Evolutionary conservation across 2,113 vertebrate species (phyloP).

Genomic region (Salvelinus namaycush): DNA sequence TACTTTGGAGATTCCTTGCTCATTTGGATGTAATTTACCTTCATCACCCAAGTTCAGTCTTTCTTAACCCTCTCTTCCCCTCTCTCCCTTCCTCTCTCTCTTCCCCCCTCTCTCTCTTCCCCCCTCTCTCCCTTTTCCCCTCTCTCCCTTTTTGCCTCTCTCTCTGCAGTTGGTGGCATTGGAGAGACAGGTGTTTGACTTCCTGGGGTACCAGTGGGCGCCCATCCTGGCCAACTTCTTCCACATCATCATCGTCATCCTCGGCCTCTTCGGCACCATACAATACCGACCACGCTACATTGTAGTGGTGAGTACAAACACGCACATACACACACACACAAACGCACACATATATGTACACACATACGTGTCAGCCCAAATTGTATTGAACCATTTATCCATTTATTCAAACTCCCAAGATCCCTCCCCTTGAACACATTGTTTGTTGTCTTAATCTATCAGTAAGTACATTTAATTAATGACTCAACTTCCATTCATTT

Average conservation of each 20-base stretch:
- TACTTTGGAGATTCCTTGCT: background rate
- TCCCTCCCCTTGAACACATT: conserved; percentile 36
- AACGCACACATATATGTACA: background rate
- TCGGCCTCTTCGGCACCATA: conserved; percentile 89
- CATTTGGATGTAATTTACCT: background rate
- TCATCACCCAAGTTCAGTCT: background rate
- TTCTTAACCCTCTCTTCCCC: background rate
- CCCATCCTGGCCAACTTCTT: conserved; percentile 91
- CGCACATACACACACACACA: conserved; percentile 4
- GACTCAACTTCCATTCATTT: conserved; percentile 14
- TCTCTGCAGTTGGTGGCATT: conserved; percentile 79
- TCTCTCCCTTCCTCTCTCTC: background rate
- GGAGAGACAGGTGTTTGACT: conserved; percentile 90
- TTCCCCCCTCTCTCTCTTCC: conserved; percentile 7
- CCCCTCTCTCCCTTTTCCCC: conserved; percentile 17
- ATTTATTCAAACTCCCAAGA: background rate
- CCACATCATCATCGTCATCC: conserved; percentile 87
- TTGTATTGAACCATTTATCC: background rate
- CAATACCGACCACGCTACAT: conserved; percentile 86
- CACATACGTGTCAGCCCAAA: too few species aligned
- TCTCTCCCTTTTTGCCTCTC: conserved; percentile 11
- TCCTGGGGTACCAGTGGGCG: conserved; percentile 91
- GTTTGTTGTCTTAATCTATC: conserved; percentile 57
- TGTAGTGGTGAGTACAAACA: conserved; percentile 78
- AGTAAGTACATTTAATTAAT: conserved; percentile 68